Evolutionary conservation across 2,113 vertebrate species (phyloP).

Genomic region (Silurus meridionalis): DNA sequence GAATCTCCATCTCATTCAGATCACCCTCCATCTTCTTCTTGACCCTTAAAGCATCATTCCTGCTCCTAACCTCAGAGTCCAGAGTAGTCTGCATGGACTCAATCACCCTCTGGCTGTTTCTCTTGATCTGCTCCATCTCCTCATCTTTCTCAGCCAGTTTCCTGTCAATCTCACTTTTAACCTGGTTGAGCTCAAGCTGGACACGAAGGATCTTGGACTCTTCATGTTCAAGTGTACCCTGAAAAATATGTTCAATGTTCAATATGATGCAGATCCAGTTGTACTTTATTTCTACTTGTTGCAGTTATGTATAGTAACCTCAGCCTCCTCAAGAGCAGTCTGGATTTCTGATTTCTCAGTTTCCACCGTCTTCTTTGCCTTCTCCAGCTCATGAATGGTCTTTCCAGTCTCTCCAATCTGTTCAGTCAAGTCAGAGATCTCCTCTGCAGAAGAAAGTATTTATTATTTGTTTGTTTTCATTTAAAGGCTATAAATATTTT

Average conservation of each 20-base stretch:
- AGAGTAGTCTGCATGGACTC: constrained; percentile 83
- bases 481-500: neutral
- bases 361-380: constrained; percentile 74
- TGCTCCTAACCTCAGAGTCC: constrained; percentile 78
- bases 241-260: neutral
- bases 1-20: constrained; percentile 63
- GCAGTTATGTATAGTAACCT: constrained; percentile 17
- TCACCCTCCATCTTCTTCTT: constrained; percentile 71
- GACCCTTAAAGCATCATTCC: constrained; percentile 72
- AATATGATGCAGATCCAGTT: neutral
- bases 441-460: constrained; percentile 25
- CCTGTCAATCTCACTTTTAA: constrained; percentile 74
- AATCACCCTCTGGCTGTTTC: constrained; percentile 77
- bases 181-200: constrained; percentile 80
- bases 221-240: constrained; percentile 74
- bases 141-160: constrained; percentile 66
- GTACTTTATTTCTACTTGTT: neutral
- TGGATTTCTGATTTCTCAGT: constrained; percentile 52
- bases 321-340: constrained; percentile 51
- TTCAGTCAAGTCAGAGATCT: constrained; percentile 51
- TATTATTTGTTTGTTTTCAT: neutral
- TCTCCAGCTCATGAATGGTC: constrained; percentile 79
- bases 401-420: constrained; percentile 71
- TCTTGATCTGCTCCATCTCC: constrained; percentile 83
- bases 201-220: constrained; percentile 73